A percentile compares a stretch with the other conserved stretches of the same genome.
Conservation (phyloP, 1,140 invertebrate genomes). For the Ceratitis capitata region DNA sequence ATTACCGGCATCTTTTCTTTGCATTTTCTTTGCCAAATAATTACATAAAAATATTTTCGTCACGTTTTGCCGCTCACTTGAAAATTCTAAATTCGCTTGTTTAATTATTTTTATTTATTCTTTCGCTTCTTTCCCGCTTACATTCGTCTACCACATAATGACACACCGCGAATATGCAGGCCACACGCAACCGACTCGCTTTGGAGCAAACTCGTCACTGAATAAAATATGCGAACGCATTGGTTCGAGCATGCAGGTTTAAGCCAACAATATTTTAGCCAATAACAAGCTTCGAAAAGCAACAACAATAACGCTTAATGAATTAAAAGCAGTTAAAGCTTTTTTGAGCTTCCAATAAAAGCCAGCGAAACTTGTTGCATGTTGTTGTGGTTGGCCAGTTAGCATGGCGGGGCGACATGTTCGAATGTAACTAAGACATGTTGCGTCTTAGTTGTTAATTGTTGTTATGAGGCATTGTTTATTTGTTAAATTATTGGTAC, state of each 20-base stretch:
- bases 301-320: neutral
- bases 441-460: neutral
- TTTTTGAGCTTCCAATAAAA: neutral
- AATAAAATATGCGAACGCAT: slow-evolving; percentile 6
- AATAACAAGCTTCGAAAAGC: neutral
- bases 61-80: neutral
- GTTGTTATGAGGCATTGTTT: neutral
- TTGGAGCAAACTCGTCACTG: slow-evolving; percentile 18
- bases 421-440: neutral
- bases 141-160: neutral
- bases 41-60: neutral
- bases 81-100: neutral
- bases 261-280: neutral
- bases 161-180: neutral
- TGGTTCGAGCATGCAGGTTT: neutral
- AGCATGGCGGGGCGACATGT: neutral
- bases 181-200: neutral
- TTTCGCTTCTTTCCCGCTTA: neutral
- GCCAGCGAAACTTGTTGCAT: neutral
- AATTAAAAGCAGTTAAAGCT: neutral
- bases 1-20: neutral
- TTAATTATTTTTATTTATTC: neutral
- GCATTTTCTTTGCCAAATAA: neutral
- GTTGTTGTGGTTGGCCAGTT: too few relatives aligned
- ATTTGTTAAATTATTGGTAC: neutral